phyloP scores from a whole-genome alignment of 2,888 invertebrate species.

The Argyresthia albistria region DNA sequence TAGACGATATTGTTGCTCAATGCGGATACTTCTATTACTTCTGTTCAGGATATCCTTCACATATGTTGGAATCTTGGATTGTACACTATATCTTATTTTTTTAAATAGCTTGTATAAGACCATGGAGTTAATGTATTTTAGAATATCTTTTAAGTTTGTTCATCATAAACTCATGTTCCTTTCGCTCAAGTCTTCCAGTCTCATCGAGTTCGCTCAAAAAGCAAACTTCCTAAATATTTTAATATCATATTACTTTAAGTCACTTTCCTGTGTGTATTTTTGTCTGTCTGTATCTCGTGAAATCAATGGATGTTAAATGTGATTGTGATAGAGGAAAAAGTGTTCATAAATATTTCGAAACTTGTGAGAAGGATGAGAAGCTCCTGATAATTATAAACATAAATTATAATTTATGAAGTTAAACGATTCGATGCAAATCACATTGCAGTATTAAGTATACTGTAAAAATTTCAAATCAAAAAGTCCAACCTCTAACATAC shows the following conservation, averaged over 20 bases:
- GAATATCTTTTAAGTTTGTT: not conserved
- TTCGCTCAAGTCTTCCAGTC: conserved; percentile 52
- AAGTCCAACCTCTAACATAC: too few relatives aligned
- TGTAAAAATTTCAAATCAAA: too few relatives aligned
- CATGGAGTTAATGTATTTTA: not conserved
- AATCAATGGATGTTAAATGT: conserved; percentile 17
- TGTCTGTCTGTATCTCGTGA: not conserved
- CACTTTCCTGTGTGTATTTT: not conserved
- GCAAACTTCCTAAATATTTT: not conserved
- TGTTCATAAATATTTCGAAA: conserved; percentile 30
- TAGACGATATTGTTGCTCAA: too few relatives aligned
- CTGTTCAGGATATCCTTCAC: too few relatives aligned
- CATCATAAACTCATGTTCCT: conserved; percentile 12
- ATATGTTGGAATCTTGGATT: too few relatives aligned
- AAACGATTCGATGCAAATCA: too few relatives aligned
- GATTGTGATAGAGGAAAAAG: conserved; percentile 24
- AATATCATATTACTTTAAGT: not conserved
- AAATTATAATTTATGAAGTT: too few relatives aligned
- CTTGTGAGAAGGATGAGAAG: not conserved
- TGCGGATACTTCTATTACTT: too few relatives aligned
- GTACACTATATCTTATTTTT: too few relatives aligned
- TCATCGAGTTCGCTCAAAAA: conserved; percentile 31
- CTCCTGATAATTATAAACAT: too few relatives aligned
- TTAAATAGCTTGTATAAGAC: not conserved
- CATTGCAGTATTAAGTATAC: too few relatives aligned